phyloP scores from a whole-genome alignment of 2,113 vertebrate genomes.

The Trichechus manatus region DNA sequence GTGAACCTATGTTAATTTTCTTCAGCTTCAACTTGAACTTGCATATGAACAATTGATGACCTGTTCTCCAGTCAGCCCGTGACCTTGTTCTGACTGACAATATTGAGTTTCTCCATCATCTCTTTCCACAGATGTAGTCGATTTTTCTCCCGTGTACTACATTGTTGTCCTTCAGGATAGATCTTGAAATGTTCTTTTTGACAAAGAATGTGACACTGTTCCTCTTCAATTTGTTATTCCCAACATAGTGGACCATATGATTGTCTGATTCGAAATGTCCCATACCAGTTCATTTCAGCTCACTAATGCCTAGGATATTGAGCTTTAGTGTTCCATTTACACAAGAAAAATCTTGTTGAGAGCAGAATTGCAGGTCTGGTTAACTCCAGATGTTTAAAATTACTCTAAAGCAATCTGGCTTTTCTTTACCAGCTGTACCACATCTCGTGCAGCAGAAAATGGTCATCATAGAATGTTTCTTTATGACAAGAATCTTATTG shows the following conservation, averaged over 20 bases:
- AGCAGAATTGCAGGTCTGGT: not conserved
- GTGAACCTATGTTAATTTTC: too few relatives aligned
- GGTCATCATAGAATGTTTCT: not conserved
- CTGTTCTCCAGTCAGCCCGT: not conserved
- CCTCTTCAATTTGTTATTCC: not conserved
- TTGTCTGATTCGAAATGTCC: not conserved
- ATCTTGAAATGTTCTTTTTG: not conserved
- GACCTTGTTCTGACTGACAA: too few relatives aligned
- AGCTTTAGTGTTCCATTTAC: not conserved
- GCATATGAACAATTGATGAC: not conserved
- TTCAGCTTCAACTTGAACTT: too few relatives aligned
- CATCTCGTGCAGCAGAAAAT: not conserved
- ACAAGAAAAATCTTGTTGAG: not conserved
- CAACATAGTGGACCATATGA: not conserved
- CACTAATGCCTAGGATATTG: not conserved
- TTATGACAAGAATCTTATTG: not conserved
- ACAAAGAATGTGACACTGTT: not conserved
- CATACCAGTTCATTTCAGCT: not conserved
- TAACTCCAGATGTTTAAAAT: conserved; percentile 14
- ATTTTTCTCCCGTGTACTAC: not conserved
- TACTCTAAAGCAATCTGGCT: not conserved
- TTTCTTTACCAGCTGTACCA: not conserved
- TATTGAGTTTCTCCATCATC: too few relatives aligned
- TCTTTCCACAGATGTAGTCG: not conserved
- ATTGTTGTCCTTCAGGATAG: not conserved